Conservation (phyloP, 2,888 invertebrate genomes). For the Geotrupes spiniger region DNA sequence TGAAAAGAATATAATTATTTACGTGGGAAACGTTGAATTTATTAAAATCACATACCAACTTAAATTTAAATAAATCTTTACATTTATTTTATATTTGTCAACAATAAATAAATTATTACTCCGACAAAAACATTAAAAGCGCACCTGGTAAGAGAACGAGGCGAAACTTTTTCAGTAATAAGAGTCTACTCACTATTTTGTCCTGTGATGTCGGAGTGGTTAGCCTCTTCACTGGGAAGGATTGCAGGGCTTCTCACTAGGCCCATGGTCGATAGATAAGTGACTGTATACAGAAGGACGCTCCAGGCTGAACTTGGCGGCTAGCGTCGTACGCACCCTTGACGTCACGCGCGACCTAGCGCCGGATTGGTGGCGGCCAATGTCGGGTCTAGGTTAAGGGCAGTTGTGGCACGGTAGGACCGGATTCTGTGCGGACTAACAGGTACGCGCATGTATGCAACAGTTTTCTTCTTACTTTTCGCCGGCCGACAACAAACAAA, state of each 20-base stretch:
- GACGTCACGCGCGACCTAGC: constrained; percentile 63
- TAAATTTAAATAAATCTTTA: too few species aligned
- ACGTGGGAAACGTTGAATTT: too few species aligned
- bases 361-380: constrained; percentile 47
- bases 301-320: constrained; percentile 34
- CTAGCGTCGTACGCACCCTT: constrained; percentile 46
- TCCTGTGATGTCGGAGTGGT: constrained; percentile 31
- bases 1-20: too few species aligned
- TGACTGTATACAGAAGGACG: constrained; percentile 25
- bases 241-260: constrained; percentile 32
- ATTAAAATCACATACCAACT: too few species aligned
- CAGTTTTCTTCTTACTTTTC: constrained; percentile 6
- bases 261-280: constrained; percentile 32
- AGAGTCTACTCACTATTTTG: constrained; percentile 27
- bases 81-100: too few species aligned
- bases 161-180: too few species aligned
- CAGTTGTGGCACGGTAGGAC: constrained; percentile 39
- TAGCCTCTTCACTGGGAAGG: constrained; percentile 38
- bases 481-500: background rate
- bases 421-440: constrained; percentile 23
- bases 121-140: too few species aligned
- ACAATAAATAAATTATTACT: too few species aligned
- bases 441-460: constrained; percentile 6
- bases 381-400: constrained; percentile 48
- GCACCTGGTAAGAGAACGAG: too few species aligned